Evolutionary conservation across 2,113 vertebrate genomes (phyloP).

Genomic region (Vulpes lagopus): DNA sequence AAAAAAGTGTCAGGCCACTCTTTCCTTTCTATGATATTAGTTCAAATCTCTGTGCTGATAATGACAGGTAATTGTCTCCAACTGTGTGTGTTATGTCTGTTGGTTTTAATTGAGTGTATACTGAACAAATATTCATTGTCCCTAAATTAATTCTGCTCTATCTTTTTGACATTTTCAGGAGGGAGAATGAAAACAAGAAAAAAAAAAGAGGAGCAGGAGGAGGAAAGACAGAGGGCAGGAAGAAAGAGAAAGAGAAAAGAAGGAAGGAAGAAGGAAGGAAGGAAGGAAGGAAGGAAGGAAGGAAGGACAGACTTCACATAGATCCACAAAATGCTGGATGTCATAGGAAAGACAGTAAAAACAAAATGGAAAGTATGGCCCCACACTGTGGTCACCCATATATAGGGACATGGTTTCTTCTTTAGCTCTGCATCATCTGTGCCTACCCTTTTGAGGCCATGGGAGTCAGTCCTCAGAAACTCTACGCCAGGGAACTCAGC

Average conservation of each 20-base stretch:
- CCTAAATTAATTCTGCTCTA: background rate
- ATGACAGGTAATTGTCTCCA: background rate
- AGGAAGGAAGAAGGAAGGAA: too few relatives aligned
- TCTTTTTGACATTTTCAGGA: background rate
- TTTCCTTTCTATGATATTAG: background rate
- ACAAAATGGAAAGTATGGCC: background rate
- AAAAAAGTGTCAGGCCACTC: background rate
- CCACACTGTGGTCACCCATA: background rate
- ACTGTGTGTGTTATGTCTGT: background rate
- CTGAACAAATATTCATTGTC: constrained; percentile 12
- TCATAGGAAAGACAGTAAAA: background rate
- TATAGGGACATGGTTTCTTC: background rate
- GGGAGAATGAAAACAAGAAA: background rate
- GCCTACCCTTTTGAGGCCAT: background rate
- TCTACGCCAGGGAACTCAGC: background rate
- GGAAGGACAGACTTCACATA: background rate
- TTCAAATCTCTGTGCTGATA: background rate
- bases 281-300: too few relatives aligned
- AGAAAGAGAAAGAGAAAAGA: too few relatives aligned
- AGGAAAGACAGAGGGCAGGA: too few relatives aligned
- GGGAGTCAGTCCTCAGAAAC: background rate
- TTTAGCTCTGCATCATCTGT: background rate
- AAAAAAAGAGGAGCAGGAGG: background rate
- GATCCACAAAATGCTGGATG: background rate
- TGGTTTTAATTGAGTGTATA: constrained; percentile 17